phyloP scores from a whole-genome alignment of 64 coral and sea anemone species.

The Orbicella faveolata region DNA sequence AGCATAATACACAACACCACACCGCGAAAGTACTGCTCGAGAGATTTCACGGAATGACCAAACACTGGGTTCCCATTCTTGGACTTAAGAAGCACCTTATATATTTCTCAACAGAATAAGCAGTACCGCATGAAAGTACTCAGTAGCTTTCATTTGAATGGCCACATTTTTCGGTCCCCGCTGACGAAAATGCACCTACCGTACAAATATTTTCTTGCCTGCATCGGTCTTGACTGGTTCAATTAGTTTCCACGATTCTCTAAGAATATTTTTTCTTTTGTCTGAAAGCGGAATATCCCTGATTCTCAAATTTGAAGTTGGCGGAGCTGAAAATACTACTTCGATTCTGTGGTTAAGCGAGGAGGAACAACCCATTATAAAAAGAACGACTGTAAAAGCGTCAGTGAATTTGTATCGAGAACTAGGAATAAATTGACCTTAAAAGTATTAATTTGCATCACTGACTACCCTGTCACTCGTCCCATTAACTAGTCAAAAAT shows the following conservation, averaged over 20 bases:
- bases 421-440: background rate
- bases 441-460: no score
- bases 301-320: background rate
- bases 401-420: background rate
- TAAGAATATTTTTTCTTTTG: background rate
- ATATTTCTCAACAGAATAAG: no score
- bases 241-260: slow-evolving; percentile 35
- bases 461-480: no score
- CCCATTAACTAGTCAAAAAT: no score
- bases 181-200: slow-evolving; percentile 2
- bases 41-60: no score
- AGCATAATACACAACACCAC: no score
- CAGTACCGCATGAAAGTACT: no score
- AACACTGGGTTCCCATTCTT: no score
- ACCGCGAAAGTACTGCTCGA: no score
- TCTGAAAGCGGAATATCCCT: background rate
- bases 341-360: background rate
- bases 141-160: no score
- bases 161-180: no score
- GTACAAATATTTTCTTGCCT: slow-evolving; percentile 36
- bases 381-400: background rate
- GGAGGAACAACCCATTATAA: background rate
- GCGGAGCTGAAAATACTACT: background rate
- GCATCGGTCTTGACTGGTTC: slow-evolving; percentile 45
- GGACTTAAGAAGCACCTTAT: no score